A percentile compares a stretch with the other conserved stretches of the same genome.
Evolutionary conservation across 2,797 vertebrate species (phyloP).

Genomic region (Buphagus erythrorhynchus): DNA sequence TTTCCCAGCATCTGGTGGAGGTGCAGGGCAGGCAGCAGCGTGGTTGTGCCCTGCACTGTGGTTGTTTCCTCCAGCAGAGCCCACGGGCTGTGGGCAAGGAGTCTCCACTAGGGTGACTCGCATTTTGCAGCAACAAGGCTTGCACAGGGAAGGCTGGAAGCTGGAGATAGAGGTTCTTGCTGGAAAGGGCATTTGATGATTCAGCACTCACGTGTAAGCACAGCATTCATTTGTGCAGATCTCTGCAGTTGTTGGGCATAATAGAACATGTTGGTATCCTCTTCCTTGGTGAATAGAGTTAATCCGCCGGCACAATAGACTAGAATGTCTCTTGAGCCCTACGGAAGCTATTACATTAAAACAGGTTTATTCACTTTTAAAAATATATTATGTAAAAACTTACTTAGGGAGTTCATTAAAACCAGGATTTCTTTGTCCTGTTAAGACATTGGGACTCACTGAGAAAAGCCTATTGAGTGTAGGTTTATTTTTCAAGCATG

Average conservation of each 20-base stretch:
- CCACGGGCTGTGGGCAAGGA: background rate
- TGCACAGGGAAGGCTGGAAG: background rate
- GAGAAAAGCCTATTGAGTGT: conserved; percentile 37
- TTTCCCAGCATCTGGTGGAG: background rate
- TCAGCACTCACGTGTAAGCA: conserved; percentile 23
- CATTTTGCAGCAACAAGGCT: background rate
- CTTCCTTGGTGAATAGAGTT: conserved; percentile 35
- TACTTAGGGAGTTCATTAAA: conserved; percentile 28
- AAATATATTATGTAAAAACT: conserved; percentile 6
- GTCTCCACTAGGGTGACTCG: background rate
- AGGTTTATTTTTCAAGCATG: conserved; percentile 18
- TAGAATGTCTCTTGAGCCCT: conserved; percentile 28
- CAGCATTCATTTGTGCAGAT: conserved; percentile 7
- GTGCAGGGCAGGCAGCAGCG: background rate
- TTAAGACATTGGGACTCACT: background rate
- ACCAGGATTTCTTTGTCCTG: conserved; percentile 32
- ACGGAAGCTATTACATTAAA: conserved; percentile 55
- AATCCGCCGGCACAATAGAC: conserved; percentile 16
- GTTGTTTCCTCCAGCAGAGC: background rate
- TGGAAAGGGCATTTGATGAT: conserved; percentile 35
- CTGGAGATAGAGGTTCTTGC: background rate
- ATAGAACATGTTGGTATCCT: conserved; percentile 50
- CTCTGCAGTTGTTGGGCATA: conserved; percentile 46
- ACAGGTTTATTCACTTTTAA: conserved; percentile 51
- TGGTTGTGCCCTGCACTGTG: background rate